These are phyloP conservation scores for Scleropages formosus DNA, from an alignment of 2,797 vertebrate genomes.

Conservation along the genomic window DNA sequence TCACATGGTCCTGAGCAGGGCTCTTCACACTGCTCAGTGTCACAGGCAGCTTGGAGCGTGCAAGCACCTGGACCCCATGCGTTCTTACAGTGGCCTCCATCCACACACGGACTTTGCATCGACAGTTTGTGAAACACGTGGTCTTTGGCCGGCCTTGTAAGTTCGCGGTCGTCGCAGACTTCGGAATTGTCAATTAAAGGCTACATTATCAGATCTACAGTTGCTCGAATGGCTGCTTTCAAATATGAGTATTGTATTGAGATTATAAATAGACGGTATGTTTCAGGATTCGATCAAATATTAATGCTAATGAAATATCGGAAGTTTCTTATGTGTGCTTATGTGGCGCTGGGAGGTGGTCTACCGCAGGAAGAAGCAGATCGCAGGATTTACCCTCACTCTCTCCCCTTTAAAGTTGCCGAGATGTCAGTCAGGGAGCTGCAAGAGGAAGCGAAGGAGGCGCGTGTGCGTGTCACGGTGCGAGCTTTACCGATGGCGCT, in stretches of 20 bases:
- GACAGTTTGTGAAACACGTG: too few relatives aligned
- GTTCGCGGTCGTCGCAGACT: too few relatives aligned
- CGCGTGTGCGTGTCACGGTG: constrained; percentile 13
- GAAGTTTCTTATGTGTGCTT: neutral
- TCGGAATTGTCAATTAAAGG: constrained; percentile 14
- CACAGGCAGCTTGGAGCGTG: too few relatives aligned
- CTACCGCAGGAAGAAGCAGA: neutral
- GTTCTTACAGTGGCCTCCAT: too few relatives aligned
- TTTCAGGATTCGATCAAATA: constrained; percentile 3
- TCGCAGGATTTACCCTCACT: neutral
- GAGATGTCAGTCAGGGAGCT: neutral
- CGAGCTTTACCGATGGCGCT: neutral
- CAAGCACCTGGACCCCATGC: too few relatives aligned
- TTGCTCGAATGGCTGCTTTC: neutral
- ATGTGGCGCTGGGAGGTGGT: neutral
- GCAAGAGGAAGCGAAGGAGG: neutral
- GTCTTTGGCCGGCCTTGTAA: too few relatives aligned
- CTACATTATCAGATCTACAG: constrained; percentile 21
- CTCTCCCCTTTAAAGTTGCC: neutral
- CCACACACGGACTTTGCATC: too few relatives aligned
- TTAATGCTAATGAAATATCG: neutral
- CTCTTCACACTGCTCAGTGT: too few relatives aligned
- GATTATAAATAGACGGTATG: neutral
- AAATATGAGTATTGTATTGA: neutral
- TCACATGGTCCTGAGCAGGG: neutral